Conservation (phyloP, 2,888 invertebrate genomes). For the Diploptera punctata region DNA sequence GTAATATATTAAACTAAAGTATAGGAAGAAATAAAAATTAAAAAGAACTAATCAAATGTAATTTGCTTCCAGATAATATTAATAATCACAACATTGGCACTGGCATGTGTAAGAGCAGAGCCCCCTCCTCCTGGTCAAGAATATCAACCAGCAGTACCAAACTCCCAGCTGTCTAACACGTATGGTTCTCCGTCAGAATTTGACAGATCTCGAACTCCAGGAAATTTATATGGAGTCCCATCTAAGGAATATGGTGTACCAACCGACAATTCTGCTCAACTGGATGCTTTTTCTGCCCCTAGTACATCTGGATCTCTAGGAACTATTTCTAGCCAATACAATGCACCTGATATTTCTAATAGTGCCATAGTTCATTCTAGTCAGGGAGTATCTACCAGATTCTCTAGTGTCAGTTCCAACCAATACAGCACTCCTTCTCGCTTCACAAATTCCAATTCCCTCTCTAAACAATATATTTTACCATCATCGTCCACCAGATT, state of each 20-base stretch:
- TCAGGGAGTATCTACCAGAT: conserved; percentile 50
- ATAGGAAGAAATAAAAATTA: too few relatives aligned
- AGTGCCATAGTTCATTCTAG: conserved; percentile 52
- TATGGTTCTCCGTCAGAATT: conserved; percentile 48
- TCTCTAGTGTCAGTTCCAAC: conserved; percentile 14
- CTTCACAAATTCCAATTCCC: not conserved
- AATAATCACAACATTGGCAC: conserved; percentile 8
- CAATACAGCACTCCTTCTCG: conserved; percentile 39
- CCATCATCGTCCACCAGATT: too few relatives aligned
- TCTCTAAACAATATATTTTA: too few relatives aligned
- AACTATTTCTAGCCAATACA: conserved; percentile 55
- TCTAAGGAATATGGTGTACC: conserved; percentile 46
- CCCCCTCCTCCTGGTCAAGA: conserved; percentile 24
- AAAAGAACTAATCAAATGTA: too few relatives aligned
- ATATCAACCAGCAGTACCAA: conserved; percentile 26
- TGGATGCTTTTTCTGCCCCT: conserved; percentile 17
- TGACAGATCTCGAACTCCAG: not conserved
- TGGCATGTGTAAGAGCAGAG: conserved; percentile 28
- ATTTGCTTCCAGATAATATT: conserved; percentile 29
- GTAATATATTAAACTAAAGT: too few relatives aligned
- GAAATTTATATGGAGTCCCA: not conserved
- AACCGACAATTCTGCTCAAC: conserved; percentile 46
- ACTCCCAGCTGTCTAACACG: conserved; percentile 45
- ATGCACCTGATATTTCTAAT: not conserved
- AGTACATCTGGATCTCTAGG: conserved; percentile 22